Conservation (phyloP, 2,113 vertebrate species). For the Alethe diademata region DNA sequence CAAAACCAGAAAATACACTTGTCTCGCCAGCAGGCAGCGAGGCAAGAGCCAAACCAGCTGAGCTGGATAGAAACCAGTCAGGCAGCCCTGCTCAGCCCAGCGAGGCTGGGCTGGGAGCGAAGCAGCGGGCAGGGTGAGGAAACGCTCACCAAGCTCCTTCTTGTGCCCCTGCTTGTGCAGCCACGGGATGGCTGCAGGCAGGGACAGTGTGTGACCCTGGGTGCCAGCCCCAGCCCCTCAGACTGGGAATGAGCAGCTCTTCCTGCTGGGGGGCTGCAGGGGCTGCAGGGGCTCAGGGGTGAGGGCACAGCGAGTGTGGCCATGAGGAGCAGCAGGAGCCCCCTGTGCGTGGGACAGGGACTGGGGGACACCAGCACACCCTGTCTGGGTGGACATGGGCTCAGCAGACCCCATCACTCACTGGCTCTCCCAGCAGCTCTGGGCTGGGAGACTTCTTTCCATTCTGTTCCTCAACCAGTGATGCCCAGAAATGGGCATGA, state of each 20-base stretch:
- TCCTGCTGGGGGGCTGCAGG: neutral
- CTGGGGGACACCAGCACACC: neutral
- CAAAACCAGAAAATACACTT: constrained; percentile 43
- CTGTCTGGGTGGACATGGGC: neutral
- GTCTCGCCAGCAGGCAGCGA: neutral
- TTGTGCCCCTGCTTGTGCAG: neutral
- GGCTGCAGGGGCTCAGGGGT: neutral
- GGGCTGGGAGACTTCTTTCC: neutral
- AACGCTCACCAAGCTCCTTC: neutral
- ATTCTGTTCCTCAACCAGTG: neutral
- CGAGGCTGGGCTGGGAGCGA: neutral
- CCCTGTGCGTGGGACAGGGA: neutral
- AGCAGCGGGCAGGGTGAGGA: neutral
- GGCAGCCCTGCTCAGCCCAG: neutral
- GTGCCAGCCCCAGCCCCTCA: neutral
- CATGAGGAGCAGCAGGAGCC: neutral
- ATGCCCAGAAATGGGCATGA: neutral
- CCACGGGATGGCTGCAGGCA: neutral
- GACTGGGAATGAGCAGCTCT: accelerated
- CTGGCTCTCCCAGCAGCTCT: neutral
- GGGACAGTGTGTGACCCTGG: accelerated
- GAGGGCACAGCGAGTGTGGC: neutral
- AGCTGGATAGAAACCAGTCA: constrained; percentile 36
- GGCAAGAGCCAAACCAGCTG: neutral
- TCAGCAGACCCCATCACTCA: neutral